Evolutionary conservation across 2,888 invertebrate species (phyloP).

Genomic region (Cenopis cana): DNA sequence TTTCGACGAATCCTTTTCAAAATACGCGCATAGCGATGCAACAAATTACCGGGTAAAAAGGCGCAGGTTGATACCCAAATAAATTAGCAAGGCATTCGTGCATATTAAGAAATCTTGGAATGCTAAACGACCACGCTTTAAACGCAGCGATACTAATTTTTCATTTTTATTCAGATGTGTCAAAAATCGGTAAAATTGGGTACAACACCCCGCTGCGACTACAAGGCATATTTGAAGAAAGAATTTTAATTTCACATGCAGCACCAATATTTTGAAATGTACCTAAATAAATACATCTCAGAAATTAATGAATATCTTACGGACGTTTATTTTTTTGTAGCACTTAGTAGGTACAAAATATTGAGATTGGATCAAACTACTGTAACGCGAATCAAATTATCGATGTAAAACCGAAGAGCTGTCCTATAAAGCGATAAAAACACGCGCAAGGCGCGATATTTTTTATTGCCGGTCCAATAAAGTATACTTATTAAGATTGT

Average conservation of each 20-base stretch:
- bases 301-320: conserved; percentile 22
- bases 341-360: conserved; percentile 29
- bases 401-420: conserved; percentile 42
- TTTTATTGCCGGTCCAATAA: conserved; percentile 42
- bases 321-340: conserved; percentile 13
- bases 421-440: conserved; percentile 44
- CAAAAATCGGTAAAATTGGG: conserved; percentile 60
- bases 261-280: conserved; percentile 34
- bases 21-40: background rate
- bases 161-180: conserved; percentile 62
- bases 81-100: conserved; percentile 17
- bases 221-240: conserved; percentile 58
- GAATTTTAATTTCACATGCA: conserved; percentile 42
- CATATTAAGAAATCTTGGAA: conserved; percentile 41
- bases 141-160: conserved; percentile 42
- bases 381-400: conserved; percentile 42
- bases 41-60: conserved; percentile 1
- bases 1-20: conserved; percentile 5
- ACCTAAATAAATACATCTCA: conserved; percentile 21
- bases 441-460: conserved; percentile 39
- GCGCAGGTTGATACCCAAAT: conserved; percentile 30
- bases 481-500: conserved; percentile 39
- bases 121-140: conserved; percentile 25
- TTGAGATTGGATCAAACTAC: conserved; percentile 19
- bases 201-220: conserved; percentile 61